A percentile compares a stretch with the other conserved stretches of the same genome.
These are phyloP conservation scores for Cnemophilus loriae DNA, from an alignment of 2,113 vertebrate species.

Conservation along the genomic window DNA sequence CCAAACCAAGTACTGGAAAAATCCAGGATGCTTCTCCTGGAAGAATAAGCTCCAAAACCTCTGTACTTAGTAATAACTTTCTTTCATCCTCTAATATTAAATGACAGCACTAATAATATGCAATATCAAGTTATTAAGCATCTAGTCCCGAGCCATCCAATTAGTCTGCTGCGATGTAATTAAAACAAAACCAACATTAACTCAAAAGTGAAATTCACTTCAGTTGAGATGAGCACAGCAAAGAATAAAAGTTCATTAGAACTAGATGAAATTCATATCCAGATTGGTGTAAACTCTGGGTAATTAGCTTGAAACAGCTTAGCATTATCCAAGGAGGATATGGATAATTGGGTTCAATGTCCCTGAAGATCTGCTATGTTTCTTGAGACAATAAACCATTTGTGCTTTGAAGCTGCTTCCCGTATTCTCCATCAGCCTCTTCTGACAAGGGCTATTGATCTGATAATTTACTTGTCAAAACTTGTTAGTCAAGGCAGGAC, in stretches of 20 bases:
- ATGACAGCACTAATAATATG: constrained; percentile 43
- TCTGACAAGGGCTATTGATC: constrained; percentile 58
- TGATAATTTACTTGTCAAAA: constrained; percentile 70
- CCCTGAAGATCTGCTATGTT: constrained; percentile 55
- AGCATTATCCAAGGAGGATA: constrained; percentile 61
- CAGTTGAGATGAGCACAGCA: constrained; percentile 19
- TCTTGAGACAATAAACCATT: constrained; percentile 61
- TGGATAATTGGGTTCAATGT: constrained; percentile 66
- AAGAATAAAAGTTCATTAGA: constrained; percentile 57
- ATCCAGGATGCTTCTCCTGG: background rate
- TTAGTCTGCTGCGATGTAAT: constrained; percentile 51
- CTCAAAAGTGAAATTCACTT: constrained; percentile 29
- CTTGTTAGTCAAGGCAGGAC: constrained; percentile 51
- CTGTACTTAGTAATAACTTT: constrained; percentile 2
- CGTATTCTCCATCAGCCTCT: constrained; percentile 1
- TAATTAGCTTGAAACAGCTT: constrained; percentile 67
- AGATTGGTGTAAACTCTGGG: constrained; percentile 56
- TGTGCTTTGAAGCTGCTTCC: constrained; percentile 36
- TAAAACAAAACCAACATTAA: constrained; percentile 60
- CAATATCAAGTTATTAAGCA: constrained; percentile 55
- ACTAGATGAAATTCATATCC: constrained; percentile 50
- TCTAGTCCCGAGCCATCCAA: constrained; percentile 48
- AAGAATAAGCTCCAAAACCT: background rate
- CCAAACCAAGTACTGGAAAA: background rate
- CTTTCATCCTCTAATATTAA: constrained; percentile 43